Percentiles rank a stretch among this genome's conserved stretches.
phyloP scores from a whole-genome alignment of 2,113 vertebrate species.

The Ceuthmochares aereus region DNA sequence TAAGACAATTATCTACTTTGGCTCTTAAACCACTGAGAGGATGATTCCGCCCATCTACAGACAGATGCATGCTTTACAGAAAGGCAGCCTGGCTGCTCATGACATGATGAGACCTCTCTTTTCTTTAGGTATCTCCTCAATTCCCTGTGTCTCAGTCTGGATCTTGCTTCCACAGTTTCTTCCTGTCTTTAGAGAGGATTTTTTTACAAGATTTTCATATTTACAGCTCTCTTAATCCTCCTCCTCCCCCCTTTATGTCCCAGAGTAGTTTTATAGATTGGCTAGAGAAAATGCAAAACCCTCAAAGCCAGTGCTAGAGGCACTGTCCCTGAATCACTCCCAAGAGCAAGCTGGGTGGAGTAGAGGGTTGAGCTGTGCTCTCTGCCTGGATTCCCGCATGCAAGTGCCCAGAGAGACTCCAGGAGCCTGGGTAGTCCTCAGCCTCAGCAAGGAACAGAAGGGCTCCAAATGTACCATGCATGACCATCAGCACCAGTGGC shows the following conservation, averaged over 20 bases:
- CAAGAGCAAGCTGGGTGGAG: fast-evolving
- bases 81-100: background rate
- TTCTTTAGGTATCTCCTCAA: background rate
- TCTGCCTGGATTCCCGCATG: fast-evolving
- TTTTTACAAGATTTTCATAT: background rate
- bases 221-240: background rate
- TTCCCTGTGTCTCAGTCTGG: background rate
- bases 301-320: background rate
- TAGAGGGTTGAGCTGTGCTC: background rate
- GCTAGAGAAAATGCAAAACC: background rate
- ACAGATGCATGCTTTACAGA: background rate
- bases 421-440: background rate
- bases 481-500: background rate
- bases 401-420: background rate
- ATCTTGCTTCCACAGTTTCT: background rate
- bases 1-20: background rate
- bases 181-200: background rate
- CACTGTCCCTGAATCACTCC: background rate
- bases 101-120: background rate
- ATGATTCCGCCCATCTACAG: background rate
- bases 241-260: background rate
- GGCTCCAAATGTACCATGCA: fast-evolving
- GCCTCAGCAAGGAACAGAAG: background rate
- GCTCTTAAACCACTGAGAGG: background rate
- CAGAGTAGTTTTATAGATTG: background rate